phyloP scores from a whole-genome alignment of 2,797 vertebrate genomes.

The Podargus strigoides region DNA sequence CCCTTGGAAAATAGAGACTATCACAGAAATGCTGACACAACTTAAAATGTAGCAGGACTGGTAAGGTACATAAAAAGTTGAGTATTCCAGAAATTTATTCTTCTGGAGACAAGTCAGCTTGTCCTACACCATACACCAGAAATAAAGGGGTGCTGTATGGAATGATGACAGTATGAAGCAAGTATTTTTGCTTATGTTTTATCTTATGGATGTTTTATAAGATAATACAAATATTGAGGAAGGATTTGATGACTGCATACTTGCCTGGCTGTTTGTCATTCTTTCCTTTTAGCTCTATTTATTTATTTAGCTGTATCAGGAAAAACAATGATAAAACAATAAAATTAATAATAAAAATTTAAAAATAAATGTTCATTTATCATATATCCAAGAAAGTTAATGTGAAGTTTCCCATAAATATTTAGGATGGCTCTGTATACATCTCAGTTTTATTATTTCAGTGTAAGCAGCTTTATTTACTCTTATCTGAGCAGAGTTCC shows the following conservation, averaged over 20 bases:
- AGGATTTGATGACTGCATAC: background rate
- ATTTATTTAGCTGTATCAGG: background rate
- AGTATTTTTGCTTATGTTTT: background rate
- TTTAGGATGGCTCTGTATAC: background rate
- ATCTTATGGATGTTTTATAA: background rate
- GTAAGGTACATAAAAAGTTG: background rate
- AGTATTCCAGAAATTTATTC: background rate
- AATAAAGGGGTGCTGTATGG: background rate
- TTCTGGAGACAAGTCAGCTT: background rate
- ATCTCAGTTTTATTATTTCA: background rate
- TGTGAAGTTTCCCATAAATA: background rate
- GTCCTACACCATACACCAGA: background rate
- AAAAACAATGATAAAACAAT: background rate
- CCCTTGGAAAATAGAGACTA: background rate
- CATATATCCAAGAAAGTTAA: background rate
- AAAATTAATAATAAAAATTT: background rate
- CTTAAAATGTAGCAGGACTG: background rate
- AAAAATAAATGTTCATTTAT: background rate
- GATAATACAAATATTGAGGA: background rate
- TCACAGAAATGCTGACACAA: background rate
- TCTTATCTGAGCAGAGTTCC: background rate
- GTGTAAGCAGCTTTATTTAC: background rate
- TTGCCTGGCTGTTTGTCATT: background rate
- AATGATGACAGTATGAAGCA: background rate
- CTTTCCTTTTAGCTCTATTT: background rate